phyloP scores from a whole-genome alignment of 2,888 invertebrate species.

The Drosophila macrothrix region DNA sequence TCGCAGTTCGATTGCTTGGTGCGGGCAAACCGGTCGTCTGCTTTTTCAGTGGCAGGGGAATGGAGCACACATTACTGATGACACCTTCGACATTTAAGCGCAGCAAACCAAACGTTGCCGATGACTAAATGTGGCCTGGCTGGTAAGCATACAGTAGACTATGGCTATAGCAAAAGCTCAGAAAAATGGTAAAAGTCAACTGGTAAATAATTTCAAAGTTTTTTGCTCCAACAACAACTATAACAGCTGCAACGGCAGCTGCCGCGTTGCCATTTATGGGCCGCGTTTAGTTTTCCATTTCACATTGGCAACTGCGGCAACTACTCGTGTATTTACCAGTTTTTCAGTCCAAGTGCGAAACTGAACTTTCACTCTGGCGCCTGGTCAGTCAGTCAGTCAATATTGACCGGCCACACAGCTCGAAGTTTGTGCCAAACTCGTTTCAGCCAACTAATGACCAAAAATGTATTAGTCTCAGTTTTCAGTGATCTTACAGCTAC shows the following conservation, averaged over 20 bases:
- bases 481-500: constrained; percentile 37
- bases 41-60: constrained; percentile 8
- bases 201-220: constrained; percentile 59
- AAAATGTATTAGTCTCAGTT: constrained; percentile 64
- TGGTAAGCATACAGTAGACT: constrained; percentile 41
- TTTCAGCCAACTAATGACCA: constrained; percentile 72
- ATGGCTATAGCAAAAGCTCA: constrained; percentile 31
- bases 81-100: constrained; percentile 78
- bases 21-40: constrained; percentile 54
- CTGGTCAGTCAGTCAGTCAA: constrained; percentile 40
- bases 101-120: constrained; percentile 39
- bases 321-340: constrained; percentile 51
- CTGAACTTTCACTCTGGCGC: constrained; percentile 73
- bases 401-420: constrained; percentile 54
- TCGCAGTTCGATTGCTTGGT: constrained; percentile 9
- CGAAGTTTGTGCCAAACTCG: constrained; percentile 45
- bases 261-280: constrained; percentile 71
- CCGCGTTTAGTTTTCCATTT: constrained; percentile 74
- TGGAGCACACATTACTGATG: constrained; percentile 66
- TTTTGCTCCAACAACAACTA: constrained; percentile 15
- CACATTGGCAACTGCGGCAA: constrained; percentile 49
- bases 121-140: constrained; percentile 60
- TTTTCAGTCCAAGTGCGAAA: constrained; percentile 32
- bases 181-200: constrained; percentile 77
- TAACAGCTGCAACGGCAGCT: constrained; percentile 32